Evolutionary conservation across 2,888 invertebrate species (phyloP), one percentile per base, ranked within the genome.

Genomic region (Lycophotia porphyrea): DNA sequence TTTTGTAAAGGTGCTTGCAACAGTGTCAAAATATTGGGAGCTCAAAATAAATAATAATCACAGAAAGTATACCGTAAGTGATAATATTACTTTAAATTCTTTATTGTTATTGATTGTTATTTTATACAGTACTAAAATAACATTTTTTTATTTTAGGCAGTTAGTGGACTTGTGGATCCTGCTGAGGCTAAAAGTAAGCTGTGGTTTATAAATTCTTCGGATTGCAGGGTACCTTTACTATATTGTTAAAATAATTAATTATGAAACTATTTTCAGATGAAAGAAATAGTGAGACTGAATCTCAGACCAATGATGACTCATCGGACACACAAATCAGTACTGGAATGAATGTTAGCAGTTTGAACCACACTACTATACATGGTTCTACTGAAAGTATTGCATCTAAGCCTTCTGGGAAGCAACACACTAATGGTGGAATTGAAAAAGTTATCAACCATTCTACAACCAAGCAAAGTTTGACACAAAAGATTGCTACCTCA

Each of bases 221-320:
- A n/a, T 24, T 9, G 13, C 36, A 63, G 36, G 36, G 15, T 39
- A n/a, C 15, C 3, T 63, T 36, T n/a, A 39, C 15, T 0, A 15
- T 24, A 39, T n/a, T 63, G 36, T 58, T 8, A 8, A 78, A 80
- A 68, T 42, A 39, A 63, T 49, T 13, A 49, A 61, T 2, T 21
- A 27, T 49, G 1, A 24, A 34, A 67, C 55, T 73, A 36, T 73
- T 91, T 89, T 42, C 92, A 98, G 98, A 97, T 96, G 98, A 98
- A 92, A 97, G 98, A 90, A 98, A 98, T 91, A 98, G 98, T 94
- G 98, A 98, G 95, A 98, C 98, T 63, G 98, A 98, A 95, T 98
- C 98, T 24, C 98, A 98, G 93, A 98, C 98, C 76, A 97, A 97
- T 95, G 97, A 98, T 93, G 97, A 98, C 94, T 97, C 97, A 80